Evolutionary conservation across 1,140 invertebrate species (phyloP).

Genomic region (Pectinophora gossypiella): DNA sequence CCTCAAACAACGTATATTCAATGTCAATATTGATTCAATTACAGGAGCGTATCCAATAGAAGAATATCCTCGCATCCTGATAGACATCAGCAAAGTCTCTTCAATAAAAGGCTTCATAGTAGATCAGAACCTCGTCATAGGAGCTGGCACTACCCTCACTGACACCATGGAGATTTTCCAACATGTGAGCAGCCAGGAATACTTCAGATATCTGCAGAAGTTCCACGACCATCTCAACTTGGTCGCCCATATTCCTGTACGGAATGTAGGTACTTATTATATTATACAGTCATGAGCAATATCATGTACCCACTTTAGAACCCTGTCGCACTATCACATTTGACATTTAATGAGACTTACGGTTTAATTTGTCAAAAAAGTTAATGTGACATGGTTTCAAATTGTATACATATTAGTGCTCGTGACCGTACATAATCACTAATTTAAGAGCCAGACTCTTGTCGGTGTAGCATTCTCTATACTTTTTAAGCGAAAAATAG

Average conservation of each 20-base stretch:
- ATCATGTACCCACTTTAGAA: background rate
- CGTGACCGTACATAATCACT: no score
- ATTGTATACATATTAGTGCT: no score
- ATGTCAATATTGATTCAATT: no score
- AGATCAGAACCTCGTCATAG: conserved; percentile 56
- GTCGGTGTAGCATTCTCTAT: no score
- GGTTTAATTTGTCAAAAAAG: no score
- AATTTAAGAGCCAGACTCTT: no score
- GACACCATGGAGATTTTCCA: conserved; percentile 75
- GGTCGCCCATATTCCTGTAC: conserved; percentile 78
- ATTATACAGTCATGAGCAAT: no score
- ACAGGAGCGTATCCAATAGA: conserved; percentile 40
- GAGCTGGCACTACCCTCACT: conserved; percentile 77
- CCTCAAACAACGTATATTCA: no score
- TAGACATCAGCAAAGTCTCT: conserved; percentile 81
- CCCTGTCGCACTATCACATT: no score
- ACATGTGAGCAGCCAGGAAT: conserved; percentile 40
- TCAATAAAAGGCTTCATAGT: conserved; percentile 77
- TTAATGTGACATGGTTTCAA: no score
- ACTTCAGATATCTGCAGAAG: conserved; percentile 74
- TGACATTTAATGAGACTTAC: no score
- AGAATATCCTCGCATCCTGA: conserved; percentile 71
- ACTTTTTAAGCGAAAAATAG: no score
- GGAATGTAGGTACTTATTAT: conserved; percentile 76
- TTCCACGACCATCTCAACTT: conserved; percentile 78